Conservation (phyloP, 1,140 invertebrate genomes). For the Maconellicoccus hirsutus region DNA sequence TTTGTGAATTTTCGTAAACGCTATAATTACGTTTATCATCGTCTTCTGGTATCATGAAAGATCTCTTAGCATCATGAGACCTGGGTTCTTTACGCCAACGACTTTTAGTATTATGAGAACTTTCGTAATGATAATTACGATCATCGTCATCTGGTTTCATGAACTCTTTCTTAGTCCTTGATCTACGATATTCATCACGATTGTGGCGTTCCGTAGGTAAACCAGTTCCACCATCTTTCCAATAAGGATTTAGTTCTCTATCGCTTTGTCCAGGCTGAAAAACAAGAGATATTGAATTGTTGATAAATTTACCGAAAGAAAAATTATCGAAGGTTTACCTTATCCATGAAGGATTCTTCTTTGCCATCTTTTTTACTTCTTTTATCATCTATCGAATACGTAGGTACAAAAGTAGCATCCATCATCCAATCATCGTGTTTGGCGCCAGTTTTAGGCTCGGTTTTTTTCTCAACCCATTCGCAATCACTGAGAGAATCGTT, state of each 20-base stretch:
- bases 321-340: background rate
- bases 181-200: background rate
- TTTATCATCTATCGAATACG: slow-evolving; percentile 12
- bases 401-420: slow-evolving; percentile 18
- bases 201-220: slow-evolving; percentile 42
- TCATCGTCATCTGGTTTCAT: slow-evolving; percentile 24
- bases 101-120: background rate
- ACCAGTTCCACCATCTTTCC: slow-evolving; percentile 77
- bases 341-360: slow-evolving; percentile 21
- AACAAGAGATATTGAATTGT: background rate
- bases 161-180: slow-evolving; percentile 49
- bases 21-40: background rate
- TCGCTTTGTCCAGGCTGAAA: slow-evolving; percentile 54
- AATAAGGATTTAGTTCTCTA: slow-evolving; percentile 82
- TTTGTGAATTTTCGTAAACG: background rate
- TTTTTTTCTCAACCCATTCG: slow-evolving; percentile 24
- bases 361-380: slow-evolving; percentile 13
- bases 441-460: background rate
- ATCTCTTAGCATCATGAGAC: background rate
- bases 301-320: background rate
- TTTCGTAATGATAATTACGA: slow-evolving; percentile 23
- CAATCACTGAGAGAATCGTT: background rate
- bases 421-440: slow-evolving; percentile 25
- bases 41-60: background rate
- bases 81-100: too few species aligned